Evolutionary conservation across 1,140 invertebrate genomes (phyloP), one percentile per base, ranked within the genome.

Genomic region (Drosophila nannoptera): DNA sequence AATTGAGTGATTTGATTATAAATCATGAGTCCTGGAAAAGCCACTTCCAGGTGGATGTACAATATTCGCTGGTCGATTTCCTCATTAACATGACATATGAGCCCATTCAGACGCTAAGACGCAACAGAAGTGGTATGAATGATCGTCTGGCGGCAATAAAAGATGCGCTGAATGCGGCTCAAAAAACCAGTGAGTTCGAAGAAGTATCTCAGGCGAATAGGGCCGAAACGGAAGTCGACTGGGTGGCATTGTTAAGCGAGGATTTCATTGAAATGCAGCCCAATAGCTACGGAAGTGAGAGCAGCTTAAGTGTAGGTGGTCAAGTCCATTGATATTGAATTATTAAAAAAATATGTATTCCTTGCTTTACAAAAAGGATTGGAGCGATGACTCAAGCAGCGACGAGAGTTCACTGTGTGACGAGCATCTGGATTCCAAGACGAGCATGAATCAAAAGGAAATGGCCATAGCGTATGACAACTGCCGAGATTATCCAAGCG

Each of bases 31-130:
- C 59, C 0, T 72, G 65, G 48, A 33, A 49, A 9, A 66, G 65
- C 6, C 73, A 80, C 11, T 65, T 73, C 38, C 63, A 80, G 52
- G 33, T 72, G 32, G 75, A 88, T 45, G 50, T 78, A 5, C 69
- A 78, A 38, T 88, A 82, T 78, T 63, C 80, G 0, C n/a, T 89
- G 12, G 32, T 90, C 0, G 77, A 89, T 40, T 89, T 89, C n/a
- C 31, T 90, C 2, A 22, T 89, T 4, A 14, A 49, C 8, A 14
- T 87, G 29, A 62, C 87, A 5, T 16, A 77, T 38, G 73, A 68
- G 33, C 87, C 89, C 1, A 70, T 87, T 5, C 87, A 75, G 11
- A 78, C 73, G 12, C 50, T 89, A 7, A 69, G 81, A 0, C 33
- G 43, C 5, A 76, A 88, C 31, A 50, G 68, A 8, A 2, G 5